Evolutionary conservation across 2,888 invertebrate genomes (phyloP), one percentile per base, ranked within the genome.

Genomic region (Nomada fucata): DNA sequence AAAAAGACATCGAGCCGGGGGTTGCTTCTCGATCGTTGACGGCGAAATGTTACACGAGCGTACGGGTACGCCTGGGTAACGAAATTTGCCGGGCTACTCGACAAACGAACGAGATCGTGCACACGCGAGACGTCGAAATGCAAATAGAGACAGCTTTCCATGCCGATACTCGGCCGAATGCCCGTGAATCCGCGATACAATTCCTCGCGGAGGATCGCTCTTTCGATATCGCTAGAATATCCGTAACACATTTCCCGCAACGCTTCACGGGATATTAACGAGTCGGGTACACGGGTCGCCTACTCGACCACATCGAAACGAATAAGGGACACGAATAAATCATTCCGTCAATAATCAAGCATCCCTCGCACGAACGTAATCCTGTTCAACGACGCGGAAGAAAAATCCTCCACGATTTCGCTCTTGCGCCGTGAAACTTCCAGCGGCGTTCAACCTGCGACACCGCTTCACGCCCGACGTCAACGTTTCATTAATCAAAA

Each of bases 1-100:
- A 76, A 79, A 74, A 79, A 76, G 61, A 78, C 83, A 83, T 72
- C 82, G 74, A 29, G n/a, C 23, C 18, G 29, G 60, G 74, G 53
- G 59, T 36, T 36, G 65, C 20, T 65, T 13, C 57, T 23, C 13
- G 44, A 52, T 57, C 50, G 59, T 60, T 59, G 47, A 5, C 18
- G 29, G 13, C 7, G 52, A 18, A 65, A 65, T 47, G 70, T 55
- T 52, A 61, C 44, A 13, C 26, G 44, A 9, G n/a, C 1, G 15
- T 42, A 2, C 7, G 26, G 26, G 52, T 26, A 26, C 36, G 7
- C 29, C 44, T 15, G 3, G 11, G 52, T 20, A 44, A 26, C 13
- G n/a, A 57, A 50, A 59, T 50, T 65, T 57, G 55, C 52, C n/a
- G 44, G 60, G 47, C 20, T 15, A 13, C 18, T 61, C 61, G 67